A percentile compares a stretch with the other conserved stretches of the same genome.
phyloP scores from a whole-genome alignment of 2,888 invertebrate genomes.

The Embidobia sp. region DNA sequence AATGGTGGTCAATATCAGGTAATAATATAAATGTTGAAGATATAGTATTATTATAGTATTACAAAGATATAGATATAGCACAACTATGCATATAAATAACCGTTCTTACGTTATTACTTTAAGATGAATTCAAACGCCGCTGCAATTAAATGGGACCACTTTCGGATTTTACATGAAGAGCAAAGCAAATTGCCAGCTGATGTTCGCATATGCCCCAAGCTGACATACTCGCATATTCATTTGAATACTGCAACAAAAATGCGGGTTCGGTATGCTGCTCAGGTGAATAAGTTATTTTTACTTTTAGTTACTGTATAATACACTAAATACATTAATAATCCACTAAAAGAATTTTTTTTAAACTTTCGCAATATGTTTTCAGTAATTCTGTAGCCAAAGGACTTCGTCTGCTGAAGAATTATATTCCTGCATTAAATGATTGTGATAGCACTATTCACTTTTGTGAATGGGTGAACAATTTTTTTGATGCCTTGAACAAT shows the following conservation, averaged over 20 bases:
- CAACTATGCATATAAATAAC: too few relatives aligned
- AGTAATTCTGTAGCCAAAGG: constrained; percentile 18
- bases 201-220: constrained; percentile 18
- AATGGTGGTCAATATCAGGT: too few relatives aligned
- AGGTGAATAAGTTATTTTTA: constrained; percentile 21
- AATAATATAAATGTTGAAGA: too few relatives aligned
- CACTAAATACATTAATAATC: too few relatives aligned
- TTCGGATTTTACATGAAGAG: too few relatives aligned
- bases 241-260: constrained; percentile 25
- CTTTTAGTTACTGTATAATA: background rate
- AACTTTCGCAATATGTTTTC: too few relatives aligned
- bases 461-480: constrained; percentile 10
- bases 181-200: background rate
- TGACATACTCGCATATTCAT: constrained; percentile 11
- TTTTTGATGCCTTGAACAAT: constrained; percentile 24
- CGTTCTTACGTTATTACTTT: too few relatives aligned
- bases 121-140: too few relatives aligned
- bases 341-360: too few relatives aligned
- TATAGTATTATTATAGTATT: too few relatives aligned
- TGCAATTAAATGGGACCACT: too few relatives aligned
- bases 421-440: constrained; percentile 7
- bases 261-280: constrained; percentile 26
- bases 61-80: too few relatives aligned
- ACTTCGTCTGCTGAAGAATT: background rate
- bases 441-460: constrained; percentile 14